These are phyloP conservation scores for Neocrepidodera transversa DNA, from an alignment of 2,888 invertebrate genomes.

Conservation along the genomic window DNA sequence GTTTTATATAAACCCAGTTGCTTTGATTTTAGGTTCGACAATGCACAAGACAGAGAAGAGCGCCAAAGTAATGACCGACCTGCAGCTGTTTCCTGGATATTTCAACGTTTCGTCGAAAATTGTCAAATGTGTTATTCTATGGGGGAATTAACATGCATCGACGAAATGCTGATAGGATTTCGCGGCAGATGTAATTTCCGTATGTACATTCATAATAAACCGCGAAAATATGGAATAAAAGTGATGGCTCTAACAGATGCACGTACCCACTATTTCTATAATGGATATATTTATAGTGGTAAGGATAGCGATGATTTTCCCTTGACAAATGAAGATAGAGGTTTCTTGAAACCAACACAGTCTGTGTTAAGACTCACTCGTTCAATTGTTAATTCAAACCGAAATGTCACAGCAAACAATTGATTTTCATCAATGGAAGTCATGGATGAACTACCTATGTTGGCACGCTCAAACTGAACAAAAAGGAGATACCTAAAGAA, in stretches of 20 bases:
- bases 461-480: no score
- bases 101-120: conserved; percentile 9
- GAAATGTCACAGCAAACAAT: no score
- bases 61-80: neutral
- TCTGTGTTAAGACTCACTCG: no score
- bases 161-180: neutral
- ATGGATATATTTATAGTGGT: neutral
- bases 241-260: neutral
- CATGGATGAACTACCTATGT: no score
- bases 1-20: conserved; percentile 15
- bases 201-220: neutral
- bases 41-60: neutral
- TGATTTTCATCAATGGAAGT: no score
- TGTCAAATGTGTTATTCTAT: neutral
- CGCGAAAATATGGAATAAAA: no score
- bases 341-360: no score
- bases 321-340: no score
- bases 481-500: no score
- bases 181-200: neutral
- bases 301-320: no score
- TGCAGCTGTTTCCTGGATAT: neutral
- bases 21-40: conserved; percentile 12
- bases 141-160: neutral
- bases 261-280: neutral
- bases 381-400: no score